phyloP scores from a whole-genome alignment of 1,140 invertebrate genomes.

The Cydia splendana region DNA sequence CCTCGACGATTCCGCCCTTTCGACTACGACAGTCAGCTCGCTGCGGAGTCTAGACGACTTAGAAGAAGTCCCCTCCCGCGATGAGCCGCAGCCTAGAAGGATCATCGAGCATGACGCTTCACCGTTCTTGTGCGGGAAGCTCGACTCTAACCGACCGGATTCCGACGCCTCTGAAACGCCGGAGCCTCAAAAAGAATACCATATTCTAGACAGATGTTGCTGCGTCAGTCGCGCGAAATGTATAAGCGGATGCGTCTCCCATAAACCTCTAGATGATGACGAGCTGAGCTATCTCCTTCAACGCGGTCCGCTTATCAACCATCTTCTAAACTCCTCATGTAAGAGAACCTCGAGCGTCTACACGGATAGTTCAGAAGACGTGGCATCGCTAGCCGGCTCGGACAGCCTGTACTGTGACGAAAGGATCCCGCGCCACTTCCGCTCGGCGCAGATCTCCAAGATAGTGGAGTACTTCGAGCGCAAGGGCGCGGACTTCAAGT shows the following conservation, averaged over 20 bases:
- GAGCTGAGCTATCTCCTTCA: slow-evolving; percentile 32
- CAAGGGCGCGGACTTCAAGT: slow-evolving; percentile 80
- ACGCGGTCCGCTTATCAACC: slow-evolving; percentile 22
- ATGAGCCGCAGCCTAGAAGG: slow-evolving; percentile 16
- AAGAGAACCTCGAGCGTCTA: slow-evolving; percentile 91
- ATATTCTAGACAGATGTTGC: slow-evolving; percentile 60
- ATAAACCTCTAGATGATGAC: slow-evolving; percentile 37
- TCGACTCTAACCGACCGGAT: slow-evolving; percentile 37
- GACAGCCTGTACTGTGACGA: slow-evolving; percentile 86
- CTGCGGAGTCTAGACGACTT: slow-evolving; percentile 82
- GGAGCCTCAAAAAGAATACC: slow-evolving; percentile 51
- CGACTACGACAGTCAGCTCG: slow-evolving; percentile 78
- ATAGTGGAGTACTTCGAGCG: slow-evolving; percentile 94
- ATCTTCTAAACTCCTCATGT: slow-evolving; percentile 61
- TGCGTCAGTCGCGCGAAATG: slow-evolving; percentile 41
- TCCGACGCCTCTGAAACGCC: slow-evolving; percentile 25
- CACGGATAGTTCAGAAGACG: slow-evolving; percentile 92
- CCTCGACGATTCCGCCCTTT: slow-evolving; percentile 78
- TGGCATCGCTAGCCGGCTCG: slow-evolving; percentile 88
- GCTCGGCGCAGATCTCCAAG: slow-evolving; percentile 88
- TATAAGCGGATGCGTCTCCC: slow-evolving; percentile 56
- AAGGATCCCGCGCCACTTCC: slow-evolving; percentile 76
- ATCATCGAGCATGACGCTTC: slow-evolving; percentile 36
- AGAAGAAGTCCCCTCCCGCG: slow-evolving; percentile 59
- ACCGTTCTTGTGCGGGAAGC: slow-evolving; percentile 59